phyloP scores from a whole-genome alignment of 2,797 vertebrate species.

The Cottoperca gobio region DNA sequence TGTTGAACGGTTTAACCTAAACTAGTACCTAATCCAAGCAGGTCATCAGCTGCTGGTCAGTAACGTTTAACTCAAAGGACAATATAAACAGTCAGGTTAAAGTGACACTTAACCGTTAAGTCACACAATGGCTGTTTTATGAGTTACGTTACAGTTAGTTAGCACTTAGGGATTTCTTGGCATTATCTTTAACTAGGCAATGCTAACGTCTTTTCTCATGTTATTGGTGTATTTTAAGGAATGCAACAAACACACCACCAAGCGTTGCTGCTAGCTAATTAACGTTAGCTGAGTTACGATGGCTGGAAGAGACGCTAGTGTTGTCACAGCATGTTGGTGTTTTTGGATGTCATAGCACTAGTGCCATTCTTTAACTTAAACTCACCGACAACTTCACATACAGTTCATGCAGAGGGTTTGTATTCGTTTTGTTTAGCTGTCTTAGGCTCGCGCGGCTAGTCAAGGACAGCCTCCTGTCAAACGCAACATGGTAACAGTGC shows the following conservation, averaged over 20 bases:
- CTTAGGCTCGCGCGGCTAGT: constrained; percentile 42
- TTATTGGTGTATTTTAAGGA: neutral
- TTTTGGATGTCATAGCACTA: neutral
- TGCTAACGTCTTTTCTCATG: neutral
- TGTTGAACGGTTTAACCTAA: neutral
- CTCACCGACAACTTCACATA: constrained; percentile 54
- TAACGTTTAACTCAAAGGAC: neutral
- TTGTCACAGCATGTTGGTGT: neutral
- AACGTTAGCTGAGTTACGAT: constrained; percentile 40
- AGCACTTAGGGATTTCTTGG: neutral
- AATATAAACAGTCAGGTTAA: constrained; percentile 17
- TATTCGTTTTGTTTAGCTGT: constrained; percentile 50
- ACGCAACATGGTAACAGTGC: neutral
- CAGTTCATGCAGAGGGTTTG: neutral
- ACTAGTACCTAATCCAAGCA: constrained; percentile 6
- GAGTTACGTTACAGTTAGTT: neutral
- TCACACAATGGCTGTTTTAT: neutral
- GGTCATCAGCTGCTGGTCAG: neutral
- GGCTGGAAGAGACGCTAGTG: neutral
- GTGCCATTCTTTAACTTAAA: constrained; percentile 3
- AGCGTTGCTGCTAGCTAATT: neutral
- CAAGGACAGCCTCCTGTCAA: constrained; percentile 67
- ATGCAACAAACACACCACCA: constrained; percentile 5
- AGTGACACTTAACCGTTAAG: neutral
- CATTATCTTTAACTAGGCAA: neutral